These are phyloP conservation scores for Ceratosolen fusciceps DNA, from an alignment of 1,140 invertebrate genomes.

Conservation along the genomic window DNA sequence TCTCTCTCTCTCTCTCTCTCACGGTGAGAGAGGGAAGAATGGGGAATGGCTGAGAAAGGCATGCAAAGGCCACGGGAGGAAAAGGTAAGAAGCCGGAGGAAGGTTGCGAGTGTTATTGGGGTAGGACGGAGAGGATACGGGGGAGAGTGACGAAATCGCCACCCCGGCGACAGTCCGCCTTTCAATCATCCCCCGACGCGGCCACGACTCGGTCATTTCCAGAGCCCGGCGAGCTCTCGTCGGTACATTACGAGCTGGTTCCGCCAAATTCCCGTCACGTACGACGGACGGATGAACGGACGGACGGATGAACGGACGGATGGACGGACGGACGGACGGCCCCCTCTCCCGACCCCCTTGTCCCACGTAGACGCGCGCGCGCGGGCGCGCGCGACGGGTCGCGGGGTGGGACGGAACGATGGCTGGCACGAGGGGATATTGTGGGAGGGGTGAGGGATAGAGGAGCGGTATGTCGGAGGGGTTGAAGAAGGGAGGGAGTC, in stretches of 20 bases:
- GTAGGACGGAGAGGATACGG: not conserved
- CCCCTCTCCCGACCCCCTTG: too few species aligned
- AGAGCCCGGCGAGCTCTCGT: constrained; percentile 26
- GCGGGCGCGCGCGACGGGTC: too few species aligned
- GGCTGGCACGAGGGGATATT: too few species aligned
- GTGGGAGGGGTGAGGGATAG: too few species aligned
- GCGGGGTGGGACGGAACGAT: too few species aligned
- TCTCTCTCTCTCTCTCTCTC: too few species aligned
- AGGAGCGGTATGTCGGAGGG: too few species aligned
- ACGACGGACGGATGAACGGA: too few species aligned
- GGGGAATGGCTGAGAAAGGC: not conserved
- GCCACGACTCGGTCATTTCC: constrained; percentile 20
- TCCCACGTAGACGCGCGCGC: not conserved
- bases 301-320: too few species aligned
- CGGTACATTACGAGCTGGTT: constrained; percentile 36
- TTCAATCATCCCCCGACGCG: constrained; percentile 39
- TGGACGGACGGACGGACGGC: too few species aligned
- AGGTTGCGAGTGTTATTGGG: not conserved
- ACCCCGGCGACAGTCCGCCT: constrained; percentile 29
- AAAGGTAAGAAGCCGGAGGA: not conserved
- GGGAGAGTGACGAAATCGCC: constrained; percentile 47
- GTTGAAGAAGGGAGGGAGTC: not conserved
- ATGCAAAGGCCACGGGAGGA: not conserved
- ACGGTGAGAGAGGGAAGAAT: too few species aligned
- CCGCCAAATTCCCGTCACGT: constrained; percentile 45